Percentiles rank a stretch among this genome's conserved stretches.
Evolutionary conservation across 2,797 vertebrate species (phyloP).

Genomic region (Mallotus villosus): DNA sequence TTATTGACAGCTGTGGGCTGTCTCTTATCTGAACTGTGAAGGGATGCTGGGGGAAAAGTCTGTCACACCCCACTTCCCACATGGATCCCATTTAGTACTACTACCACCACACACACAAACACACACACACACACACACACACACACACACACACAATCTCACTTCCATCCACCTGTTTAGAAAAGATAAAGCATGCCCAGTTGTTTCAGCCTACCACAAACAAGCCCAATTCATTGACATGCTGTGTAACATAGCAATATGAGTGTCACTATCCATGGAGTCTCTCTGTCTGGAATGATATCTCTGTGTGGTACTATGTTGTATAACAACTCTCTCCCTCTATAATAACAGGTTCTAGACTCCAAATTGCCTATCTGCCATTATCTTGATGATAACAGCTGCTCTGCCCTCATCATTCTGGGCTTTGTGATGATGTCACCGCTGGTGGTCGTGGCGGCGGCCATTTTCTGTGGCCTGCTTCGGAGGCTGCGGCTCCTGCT

Average conservation of each 20-base stretch:
- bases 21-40: constrained; percentile 43
- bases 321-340: constrained; percentile 16
- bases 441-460: constrained; percentile 87
- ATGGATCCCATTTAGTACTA: constrained; percentile 9
- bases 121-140: not conserved
- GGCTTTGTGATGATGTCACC: constrained; percentile 95
- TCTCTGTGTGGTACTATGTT: not conserved
- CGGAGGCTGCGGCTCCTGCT: constrained; percentile 80
- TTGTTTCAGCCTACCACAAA: not conserved
- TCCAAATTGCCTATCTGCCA: constrained; percentile 73
- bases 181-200: constrained; percentile 12
- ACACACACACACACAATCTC: constrained; percentile 5
- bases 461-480: constrained; percentile 82
- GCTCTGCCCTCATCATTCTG: constrained; percentile 90
- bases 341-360: constrained; percentile 66
- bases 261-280: constrained; percentile 10
- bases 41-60: constrained; percentile 41
- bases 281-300: constrained; percentile 9
- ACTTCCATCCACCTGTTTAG: not conserved
- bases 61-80: constrained; percentile 53
- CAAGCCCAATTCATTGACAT: constrained; percentile 12
- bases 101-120: not conserved
- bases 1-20: constrained; percentile 43
- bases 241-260: not conserved
- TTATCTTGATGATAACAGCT: constrained; percentile 90